Evolutionary conservation across 2,888 invertebrate genomes (phyloP), one percentile per base, ranked within the genome.

Genomic region (Tillus elongatus): DNA sequence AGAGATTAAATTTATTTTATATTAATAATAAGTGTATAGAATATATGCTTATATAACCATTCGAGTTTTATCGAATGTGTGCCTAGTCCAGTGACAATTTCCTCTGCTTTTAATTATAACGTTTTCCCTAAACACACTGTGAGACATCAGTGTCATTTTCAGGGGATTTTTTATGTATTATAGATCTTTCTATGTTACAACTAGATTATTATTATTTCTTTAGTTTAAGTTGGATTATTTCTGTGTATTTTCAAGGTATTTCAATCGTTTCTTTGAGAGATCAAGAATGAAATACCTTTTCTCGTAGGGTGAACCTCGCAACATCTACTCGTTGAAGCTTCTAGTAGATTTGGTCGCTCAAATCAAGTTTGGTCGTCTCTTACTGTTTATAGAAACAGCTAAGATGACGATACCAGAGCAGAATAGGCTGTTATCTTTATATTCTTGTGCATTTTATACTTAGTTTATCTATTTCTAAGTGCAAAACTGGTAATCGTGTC

Each of bases 291-390:
- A n/a, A n/a, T n/a, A n/a, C n/a, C n/a, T n/a, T n/a, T n/a, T n/a
- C n/a, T n/a, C n/a, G 57, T 62, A 61, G 61, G 61, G 52, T 54
- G 49, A 50, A 61, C 63, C 63, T 62, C 62, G 63, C 62, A 63
- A 49, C 51, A 49, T 54, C 53, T 55, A 53, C 53, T 50, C 40
- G 42, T 33, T 19, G 4, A 11, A 35, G 33, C 41, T 38, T 29
- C 44, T 48, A 46, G 56, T 57, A 56, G 53, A 55, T 54, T 50
- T 52, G 51, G 51, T 53, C 50, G 54, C 54, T 57, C 54, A 45
- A 49, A 45, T 50, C 49, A 47, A 46, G 44, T n/a, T n/a, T 49
- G 50, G 46, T 39, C 48, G 50, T 52, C 64, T 64, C 64, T 64
- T 62, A 59, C 61, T 57, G 53, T 63, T 64, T 59, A 41, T 43